Evolutionary conservation across 2,113 vertebrate genomes (phyloP).

Genomic region (Electrona antarctica): DNA sequence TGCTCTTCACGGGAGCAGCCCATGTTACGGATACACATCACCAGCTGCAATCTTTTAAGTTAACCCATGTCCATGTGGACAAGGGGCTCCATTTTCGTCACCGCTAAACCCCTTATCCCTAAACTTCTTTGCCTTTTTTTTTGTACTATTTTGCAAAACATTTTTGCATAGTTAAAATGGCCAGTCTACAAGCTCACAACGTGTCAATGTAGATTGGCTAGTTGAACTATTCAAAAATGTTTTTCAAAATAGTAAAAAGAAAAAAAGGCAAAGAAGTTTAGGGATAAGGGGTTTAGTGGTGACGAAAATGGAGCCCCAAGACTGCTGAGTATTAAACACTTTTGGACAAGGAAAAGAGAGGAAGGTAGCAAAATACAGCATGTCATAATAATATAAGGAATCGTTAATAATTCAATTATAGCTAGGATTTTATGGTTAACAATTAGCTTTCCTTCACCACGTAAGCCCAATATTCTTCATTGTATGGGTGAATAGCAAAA

Average conservation of each 20-base stretch:
- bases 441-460: neutral
- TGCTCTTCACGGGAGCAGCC: constrained; percentile 24
- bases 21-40: constrained; percentile 26
- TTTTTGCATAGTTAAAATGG: no score
- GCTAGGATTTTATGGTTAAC: neutral
- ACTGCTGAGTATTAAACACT: neutral
- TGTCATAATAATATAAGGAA: neutral
- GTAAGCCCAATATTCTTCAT: neutral
- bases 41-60: constrained; percentile 61
- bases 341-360: constrained; percentile 2
- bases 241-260: no score
- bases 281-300: no score
- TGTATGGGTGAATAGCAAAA: neutral
- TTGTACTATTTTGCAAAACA: no score
- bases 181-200: no score
- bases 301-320: neutral
- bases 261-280: no score
- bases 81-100: no score
- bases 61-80: neutral
- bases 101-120: no score
- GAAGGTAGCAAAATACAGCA: neutral
- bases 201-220: no score
- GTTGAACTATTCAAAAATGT: no score
- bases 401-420: constrained; percentile 1
- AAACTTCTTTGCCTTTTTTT: no score